A percentile compares a stretch with the other conserved stretches of the same genome.
Evolutionary conservation across 1,140 invertebrate species (phyloP).

Genomic region (Temnothorax longispinosus): DNA sequence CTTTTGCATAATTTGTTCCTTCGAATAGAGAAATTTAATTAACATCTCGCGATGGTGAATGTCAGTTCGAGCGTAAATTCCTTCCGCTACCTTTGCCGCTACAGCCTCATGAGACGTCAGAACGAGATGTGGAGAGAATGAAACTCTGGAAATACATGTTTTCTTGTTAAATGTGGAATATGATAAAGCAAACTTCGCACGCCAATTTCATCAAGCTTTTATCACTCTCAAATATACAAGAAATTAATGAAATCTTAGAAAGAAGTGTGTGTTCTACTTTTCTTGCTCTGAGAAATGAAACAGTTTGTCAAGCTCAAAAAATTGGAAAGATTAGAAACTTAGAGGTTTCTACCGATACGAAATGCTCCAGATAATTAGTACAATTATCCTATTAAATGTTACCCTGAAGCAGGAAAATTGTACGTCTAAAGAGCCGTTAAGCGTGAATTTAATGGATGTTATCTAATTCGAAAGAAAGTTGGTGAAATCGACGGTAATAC

Average conservation of each 20-base stretch:
- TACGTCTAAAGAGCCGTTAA: background rate
- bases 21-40: slow-evolving; percentile 21
- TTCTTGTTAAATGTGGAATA: background rate
- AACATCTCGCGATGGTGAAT: background rate
- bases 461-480: slow-evolving; percentile 20
- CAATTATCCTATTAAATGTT: background rate
- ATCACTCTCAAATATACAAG: background rate
- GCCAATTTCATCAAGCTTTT: background rate
- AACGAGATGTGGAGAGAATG: background rate
- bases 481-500: background rate
- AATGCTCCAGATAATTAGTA: background rate
- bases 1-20: background rate
- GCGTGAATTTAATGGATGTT: background rate
- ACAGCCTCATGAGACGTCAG: background rate
- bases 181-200: background rate
- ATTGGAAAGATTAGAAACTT: background rate
- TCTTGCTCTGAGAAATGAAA: background rate
- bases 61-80: slow-evolving; percentile 1
- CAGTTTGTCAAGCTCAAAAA: background rate
- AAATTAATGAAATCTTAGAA: background rate
- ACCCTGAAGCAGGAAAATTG: background rate
- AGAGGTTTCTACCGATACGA: background rate
- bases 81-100: background rate
- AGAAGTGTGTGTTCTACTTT: too few species aligned
- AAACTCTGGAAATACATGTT: background rate